Conservation (phyloP, 1,140 invertebrate genomes). For the Heliconius congener region DNA sequence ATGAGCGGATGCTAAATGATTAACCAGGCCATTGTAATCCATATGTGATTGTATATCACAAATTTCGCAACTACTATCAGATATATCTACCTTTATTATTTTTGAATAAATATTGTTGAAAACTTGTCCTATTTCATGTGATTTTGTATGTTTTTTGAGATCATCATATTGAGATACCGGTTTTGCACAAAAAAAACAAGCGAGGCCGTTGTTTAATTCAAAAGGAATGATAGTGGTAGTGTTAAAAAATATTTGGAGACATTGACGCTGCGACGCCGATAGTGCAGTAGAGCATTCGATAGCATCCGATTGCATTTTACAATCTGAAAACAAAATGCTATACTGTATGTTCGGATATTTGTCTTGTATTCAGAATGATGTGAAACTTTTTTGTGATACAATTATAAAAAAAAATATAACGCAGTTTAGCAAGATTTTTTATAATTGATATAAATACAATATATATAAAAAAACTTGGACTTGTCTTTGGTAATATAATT, state of each 20-base stretch:
- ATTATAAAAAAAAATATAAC: too few relatives aligned
- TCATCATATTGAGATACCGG: constrained; percentile 40
- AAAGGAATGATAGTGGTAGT: constrained; percentile 64
- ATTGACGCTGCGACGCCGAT: constrained; percentile 43
- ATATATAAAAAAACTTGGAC: neutral
- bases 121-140: constrained; percentile 51
- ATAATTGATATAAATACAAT: too few relatives aligned
- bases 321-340: constrained; percentile 69
- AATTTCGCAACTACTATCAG: constrained; percentile 51
- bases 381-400: neutral
- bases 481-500: neutral
- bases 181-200: constrained; percentile 60
- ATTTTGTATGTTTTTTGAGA: constrained; percentile 54
- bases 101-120: constrained; percentile 45
- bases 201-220: constrained; percentile 55
- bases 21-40: constrained; percentile 45
- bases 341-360: constrained; percentile 44
- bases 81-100: constrained; percentile 60
- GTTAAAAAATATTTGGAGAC: constrained; percentile 62
- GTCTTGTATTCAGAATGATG: neutral
- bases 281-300: constrained; percentile 38
- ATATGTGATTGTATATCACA: constrained; percentile 49
- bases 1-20: constrained; percentile 55
- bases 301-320: constrained; percentile 39
- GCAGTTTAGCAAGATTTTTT: too few relatives aligned